These are phyloP conservation scores for Rosalia funebris DNA, from an alignment of 2,888 invertebrate species.

Conservation along the genomic window DNA sequence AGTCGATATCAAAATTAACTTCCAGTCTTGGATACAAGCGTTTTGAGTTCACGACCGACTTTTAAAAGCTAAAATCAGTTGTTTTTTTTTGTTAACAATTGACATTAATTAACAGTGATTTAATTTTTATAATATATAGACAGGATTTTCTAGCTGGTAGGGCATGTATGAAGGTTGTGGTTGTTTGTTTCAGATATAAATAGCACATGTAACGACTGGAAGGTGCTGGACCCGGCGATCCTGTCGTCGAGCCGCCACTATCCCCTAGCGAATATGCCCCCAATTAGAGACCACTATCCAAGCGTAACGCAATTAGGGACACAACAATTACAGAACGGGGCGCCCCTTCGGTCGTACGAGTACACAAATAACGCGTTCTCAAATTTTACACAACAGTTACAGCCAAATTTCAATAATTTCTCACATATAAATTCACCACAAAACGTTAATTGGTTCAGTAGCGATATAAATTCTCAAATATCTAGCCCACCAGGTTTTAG, in stretches of 20 bases:
- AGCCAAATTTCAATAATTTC: constrained; percentile 50
- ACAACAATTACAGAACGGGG: constrained; percentile 57
- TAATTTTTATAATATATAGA: too few species aligned
- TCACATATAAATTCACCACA: constrained; percentile 51
- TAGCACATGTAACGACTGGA: constrained; percentile 82
- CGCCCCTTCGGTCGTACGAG: constrained; percentile 49
- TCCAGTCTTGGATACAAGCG: too few species aligned
- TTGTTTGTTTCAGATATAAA: constrained; percentile 61
- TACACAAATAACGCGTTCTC: constrained; percentile 55
- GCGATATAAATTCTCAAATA: constrained; percentile 61
- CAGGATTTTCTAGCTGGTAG: constrained; percentile 6
- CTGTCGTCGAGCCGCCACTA: constrained; percentile 77
- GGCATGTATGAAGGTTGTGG: not conserved
- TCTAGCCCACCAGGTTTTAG: constrained; percentile 64
- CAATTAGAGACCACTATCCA: constrained; percentile 57
- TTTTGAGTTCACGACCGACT: too few species aligned
- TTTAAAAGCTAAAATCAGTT: too few species aligned
- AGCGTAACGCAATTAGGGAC: constrained; percentile 52
- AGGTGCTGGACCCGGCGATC: constrained; percentile 93
- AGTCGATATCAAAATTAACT: too few species aligned
- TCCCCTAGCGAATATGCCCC: constrained; percentile 60
- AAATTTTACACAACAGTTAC: constrained; percentile 57
- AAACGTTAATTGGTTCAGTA: constrained; percentile 60
- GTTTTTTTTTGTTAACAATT: too few species aligned
- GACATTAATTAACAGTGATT: too few species aligned